Conservation (phyloP, 2,113 vertebrate species). For the Lepus americanus region DNA sequence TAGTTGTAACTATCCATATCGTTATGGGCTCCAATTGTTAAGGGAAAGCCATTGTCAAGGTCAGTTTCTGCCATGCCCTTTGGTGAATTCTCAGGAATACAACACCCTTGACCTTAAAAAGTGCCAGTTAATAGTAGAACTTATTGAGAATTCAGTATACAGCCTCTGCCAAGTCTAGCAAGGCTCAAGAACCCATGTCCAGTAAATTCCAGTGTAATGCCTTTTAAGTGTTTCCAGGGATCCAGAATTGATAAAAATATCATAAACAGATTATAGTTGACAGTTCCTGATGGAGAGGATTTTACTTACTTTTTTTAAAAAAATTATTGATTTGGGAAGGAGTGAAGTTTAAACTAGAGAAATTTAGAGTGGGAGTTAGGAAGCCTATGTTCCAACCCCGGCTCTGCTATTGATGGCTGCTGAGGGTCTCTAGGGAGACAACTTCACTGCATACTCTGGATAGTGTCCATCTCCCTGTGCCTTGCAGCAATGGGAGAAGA, state of each 20-base stretch:
- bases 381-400: slow-evolving; percentile 21
- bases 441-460: neutral
- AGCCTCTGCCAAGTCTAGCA: neutral
- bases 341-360: neutral
- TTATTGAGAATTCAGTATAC: slow-evolving; percentile 16
- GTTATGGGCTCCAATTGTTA: slow-evolving; percentile 36
- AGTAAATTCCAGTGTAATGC: slow-evolving; percentile 25
- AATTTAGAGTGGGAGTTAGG: slow-evolving; percentile 3
- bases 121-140: neutral
- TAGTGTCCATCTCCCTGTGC: slow-evolving; percentile 32
- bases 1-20: neutral
- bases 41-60: slow-evolving; percentile 21
- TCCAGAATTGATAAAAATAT: slow-evolving; percentile 40
- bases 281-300: neutral
- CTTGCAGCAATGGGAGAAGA: neutral
- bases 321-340: neutral
- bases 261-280: slow-evolving; percentile 46
- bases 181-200: neutral
- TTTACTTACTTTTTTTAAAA: slow-evolving; percentile 31
- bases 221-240: slow-evolving; percentile 41
- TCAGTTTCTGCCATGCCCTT: neutral
- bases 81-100: slow-evolving; percentile 32
- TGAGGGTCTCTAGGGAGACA: neutral
- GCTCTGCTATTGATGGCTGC: slow-evolving; percentile 7
- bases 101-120: neutral